Evolutionary conservation across 2,888 invertebrate species (phyloP), one percentile per base, ranked within the genome.

Genomic region (Slavum lentiscoides): DNA sequence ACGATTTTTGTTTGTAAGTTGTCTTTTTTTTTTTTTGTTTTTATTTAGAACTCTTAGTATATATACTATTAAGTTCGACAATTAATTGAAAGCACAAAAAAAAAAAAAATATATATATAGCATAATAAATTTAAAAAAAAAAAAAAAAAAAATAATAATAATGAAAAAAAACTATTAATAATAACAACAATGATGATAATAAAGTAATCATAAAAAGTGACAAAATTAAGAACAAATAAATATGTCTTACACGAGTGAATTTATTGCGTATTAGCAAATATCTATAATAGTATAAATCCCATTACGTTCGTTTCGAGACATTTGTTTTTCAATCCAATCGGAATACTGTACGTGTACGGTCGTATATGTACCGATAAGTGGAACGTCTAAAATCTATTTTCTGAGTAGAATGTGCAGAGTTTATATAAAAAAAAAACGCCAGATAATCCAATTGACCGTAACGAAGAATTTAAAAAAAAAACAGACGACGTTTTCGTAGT

Each of bases 301-400:
- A 49, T 49, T 67, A 58, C 19, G 1, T 61, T 61, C 17, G 37
- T 77, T 53, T 69, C 67, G 43, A 23, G 21, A 77, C 69, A 21
- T 77, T 77, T 61, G 69, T 61, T 76, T 76, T 76, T 30, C 69
- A 69, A 69, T 76, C n/a, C 21, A 69, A 61, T 61, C 15, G 69
- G 30, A 59, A 61, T 53, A 53, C 30, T 15, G 11, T 69, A 17
- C 21, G 30, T 30, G 4, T 30, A 30, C 2, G 30, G 30, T 30
- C 30, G 4, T 30, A 30, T 68, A 61, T 61, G 43, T 76, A 53
- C 30, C n/a, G 19, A 59, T 43, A 43, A 19, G 11, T 19, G 8
- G 49, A 53, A 77, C 37, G 61, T 61, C 6, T 19, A 5, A 77
- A 53, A 77, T 69, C 2, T 17, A 39, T 61, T 69, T 69, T 61